These are phyloP conservation scores for Mionectes olivaceus DNA, from an alignment of 2,797 vertebrate species.

Conservation along the genomic window DNA sequence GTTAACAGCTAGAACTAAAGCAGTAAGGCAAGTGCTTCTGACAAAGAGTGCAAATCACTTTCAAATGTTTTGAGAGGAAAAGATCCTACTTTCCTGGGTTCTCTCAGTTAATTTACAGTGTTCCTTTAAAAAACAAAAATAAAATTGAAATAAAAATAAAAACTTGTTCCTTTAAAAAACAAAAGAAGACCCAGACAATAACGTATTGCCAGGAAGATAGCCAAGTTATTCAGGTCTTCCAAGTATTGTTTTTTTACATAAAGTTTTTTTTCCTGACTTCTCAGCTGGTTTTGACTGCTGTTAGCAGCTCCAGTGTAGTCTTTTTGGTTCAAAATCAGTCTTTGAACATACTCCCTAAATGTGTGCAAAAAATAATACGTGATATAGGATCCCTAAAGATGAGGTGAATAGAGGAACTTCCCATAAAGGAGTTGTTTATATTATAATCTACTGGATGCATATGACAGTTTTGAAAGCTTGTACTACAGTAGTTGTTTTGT, in stretches of 20 bases:
- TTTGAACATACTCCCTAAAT: not conserved
- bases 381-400: not conserved
- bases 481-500: not conserved
- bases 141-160: no score
- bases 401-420: not conserved
- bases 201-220: not conserved
- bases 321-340: not conserved
- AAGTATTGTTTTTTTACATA: not conserved
- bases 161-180: not conserved
- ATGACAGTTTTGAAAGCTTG: not conserved
- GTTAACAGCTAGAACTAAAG: not conserved
- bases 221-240: not conserved
- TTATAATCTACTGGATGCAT: not conserved
- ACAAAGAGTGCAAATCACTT: not conserved
- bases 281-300: not conserved
- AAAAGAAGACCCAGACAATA: not conserved
- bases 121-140: not conserved
- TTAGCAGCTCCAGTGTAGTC: not conserved
- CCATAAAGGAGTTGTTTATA: not conserved
- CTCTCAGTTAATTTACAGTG: not conserved
- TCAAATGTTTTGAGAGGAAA: not conserved
- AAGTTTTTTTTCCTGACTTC: not conserved
- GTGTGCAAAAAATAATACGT: not conserved
- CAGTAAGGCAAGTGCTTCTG: not conserved
- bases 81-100: not conserved